phyloP scores from a whole-genome alignment of 1,140 invertebrate species.

The Pogonus chalceus region DNA sequence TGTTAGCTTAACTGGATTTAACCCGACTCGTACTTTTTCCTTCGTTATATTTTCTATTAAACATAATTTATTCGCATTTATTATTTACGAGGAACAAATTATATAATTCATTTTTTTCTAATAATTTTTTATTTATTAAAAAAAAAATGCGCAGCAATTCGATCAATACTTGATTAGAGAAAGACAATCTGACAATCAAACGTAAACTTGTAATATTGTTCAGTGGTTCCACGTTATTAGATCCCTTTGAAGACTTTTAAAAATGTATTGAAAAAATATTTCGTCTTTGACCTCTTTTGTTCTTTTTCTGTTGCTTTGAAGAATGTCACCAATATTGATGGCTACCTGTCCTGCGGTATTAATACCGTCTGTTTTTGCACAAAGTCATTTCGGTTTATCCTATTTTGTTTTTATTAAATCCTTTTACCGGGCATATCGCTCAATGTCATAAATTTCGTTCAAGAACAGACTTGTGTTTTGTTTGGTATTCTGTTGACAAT shows the following conservation, averaged over 20 bases:
- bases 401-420: constrained; percentile 3
- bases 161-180: neutral
- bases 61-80: no score
- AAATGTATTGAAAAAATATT: constrained; percentile 1
- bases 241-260: neutral
- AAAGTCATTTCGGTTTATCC: neutral
- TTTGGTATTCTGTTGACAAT: no score
- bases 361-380: neutral
- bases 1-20: no score
- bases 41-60: no score
- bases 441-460: no score
- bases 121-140: no score
- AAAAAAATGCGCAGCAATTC: no score
- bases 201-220: neutral
- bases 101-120: no score
- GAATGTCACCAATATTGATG: constrained; percentile 4
- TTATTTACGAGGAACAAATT: no score
- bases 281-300: neutral
- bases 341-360: constrained; percentile 1
- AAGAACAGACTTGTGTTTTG: no score
- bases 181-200: neutral
- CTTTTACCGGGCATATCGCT: neutral
- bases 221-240: neutral
- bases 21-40: no score
- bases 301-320: neutral